Base-by-base conservation (phyloP, 2,888 invertebrate genomes). In the Orchesella flavescens region DNA sequence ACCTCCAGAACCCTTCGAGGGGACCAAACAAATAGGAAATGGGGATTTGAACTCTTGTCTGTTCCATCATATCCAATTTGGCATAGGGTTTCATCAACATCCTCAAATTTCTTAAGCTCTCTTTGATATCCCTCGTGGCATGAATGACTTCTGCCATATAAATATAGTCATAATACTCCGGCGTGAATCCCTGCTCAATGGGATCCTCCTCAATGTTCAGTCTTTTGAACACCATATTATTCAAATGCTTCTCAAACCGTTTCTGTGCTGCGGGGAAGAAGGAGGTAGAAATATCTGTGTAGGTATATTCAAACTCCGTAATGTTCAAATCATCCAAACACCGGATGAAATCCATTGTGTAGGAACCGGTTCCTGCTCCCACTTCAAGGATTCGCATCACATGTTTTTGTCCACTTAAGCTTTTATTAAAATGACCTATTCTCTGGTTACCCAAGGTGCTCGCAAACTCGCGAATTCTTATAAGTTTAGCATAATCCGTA, bases 1-100 rank as follows among this genome's bases (percentile, higher is more conserved):
- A 83, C 5, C 65, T 24, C 76, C 76, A 83, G 65, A 53, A 83
- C 5, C 83, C 83, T 0, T 82, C 82, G 53, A 82, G 19, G 1
- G 68, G 23, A 7, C 82, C 82, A 63, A 82, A 82, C 1, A 82
- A 24, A 71, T 34, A 59, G 1, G 76, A 72, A 13, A 65, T 66
- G 17, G 23, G 44, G 19, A 15, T 43, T 23, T 49, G 34, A 13
- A 34, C 24, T 7, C 34, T 69, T 5, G 68, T 24, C 13, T 57
- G 79, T 19, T 79, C 84, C 0, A 44, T 46, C 53, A 84, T 19
- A 13, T 63, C n/a, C 5, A 84, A 13, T 4, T 15, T 15, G 13
- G 80, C 84, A 1, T 43, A 46, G n/a, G 72, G 71, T 49, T 55
- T 21, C 10, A 84, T 17, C 5, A 76, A n/a, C 12, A 74, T 69